phyloP scores from a whole-genome alignment of 2,888 invertebrate genomes.

The Agrypnus murinus region DNA sequence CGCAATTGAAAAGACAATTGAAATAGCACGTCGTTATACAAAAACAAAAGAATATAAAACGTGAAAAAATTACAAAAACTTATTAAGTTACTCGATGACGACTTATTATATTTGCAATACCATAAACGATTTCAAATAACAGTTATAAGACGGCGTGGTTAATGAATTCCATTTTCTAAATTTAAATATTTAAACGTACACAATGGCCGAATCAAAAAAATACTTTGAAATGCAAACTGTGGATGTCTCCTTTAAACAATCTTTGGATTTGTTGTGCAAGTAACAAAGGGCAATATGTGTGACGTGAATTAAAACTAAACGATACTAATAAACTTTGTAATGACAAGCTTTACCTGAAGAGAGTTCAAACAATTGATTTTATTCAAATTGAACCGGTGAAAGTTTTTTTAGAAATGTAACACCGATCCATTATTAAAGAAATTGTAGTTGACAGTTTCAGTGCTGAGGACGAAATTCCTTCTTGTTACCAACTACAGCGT shows the following conservation, averaged over 20 bases:
- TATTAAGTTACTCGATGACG: slow-evolving; percentile 37
- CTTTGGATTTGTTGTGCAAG: slow-evolving; percentile 11
- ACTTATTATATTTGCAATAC: slow-evolving; percentile 46
- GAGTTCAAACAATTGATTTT: slow-evolving; percentile 44
- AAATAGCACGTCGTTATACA: slow-evolving; percentile 38
- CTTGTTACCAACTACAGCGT: neutral
- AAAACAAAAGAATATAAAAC: slow-evolving; percentile 46
- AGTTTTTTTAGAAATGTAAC: slow-evolving; percentile 39
- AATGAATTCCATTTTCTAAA: slow-evolving; percentile 49
- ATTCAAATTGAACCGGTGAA: slow-evolving; percentile 41
- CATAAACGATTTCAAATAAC: slow-evolving; percentile 48
- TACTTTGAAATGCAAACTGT: slow-evolving; percentile 2
- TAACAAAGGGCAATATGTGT: slow-evolving; percentile 19
- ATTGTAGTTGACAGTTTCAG: slow-evolving; percentile 30
- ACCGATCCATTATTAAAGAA: slow-evolving; percentile 37
- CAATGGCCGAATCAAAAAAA: slow-evolving; percentile 28
- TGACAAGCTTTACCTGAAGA: slow-evolving; percentile 38
- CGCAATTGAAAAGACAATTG: slow-evolving; percentile 41
- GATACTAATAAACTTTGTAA: slow-evolving; percentile 21
- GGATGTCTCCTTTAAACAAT: slow-evolving; percentile 16
- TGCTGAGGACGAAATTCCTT: slow-evolving; percentile 1
- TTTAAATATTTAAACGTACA: slow-evolving; percentile 47
- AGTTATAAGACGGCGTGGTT: slow-evolving; percentile 45
- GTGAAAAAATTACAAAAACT: slow-evolving; percentile 45
- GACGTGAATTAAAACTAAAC: slow-evolving; percentile 10